phyloP scores from a whole-genome alignment of 1,140 invertebrate genomes.

The Leptinotarsa undecemlineata region DNA sequence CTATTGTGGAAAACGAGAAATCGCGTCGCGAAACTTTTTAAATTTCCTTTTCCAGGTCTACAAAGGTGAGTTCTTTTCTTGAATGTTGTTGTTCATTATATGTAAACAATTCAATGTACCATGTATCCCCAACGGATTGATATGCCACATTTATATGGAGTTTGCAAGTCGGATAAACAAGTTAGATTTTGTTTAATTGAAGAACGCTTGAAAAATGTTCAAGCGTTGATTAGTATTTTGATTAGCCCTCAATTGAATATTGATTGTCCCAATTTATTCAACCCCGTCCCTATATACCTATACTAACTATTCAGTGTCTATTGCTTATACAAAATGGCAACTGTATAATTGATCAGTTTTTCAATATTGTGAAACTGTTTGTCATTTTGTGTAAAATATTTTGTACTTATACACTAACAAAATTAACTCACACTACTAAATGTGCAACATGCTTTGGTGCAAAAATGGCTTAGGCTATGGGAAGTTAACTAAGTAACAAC shows the following conservation, averaged over 20 bases:
- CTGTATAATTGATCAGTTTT: conserved; percentile 1
- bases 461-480: conserved; percentile 35
- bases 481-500: conserved; percentile 11
- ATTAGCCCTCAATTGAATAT: conserved; percentile 5
- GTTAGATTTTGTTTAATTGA: conserved; percentile 34
- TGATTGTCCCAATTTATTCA: neutral
- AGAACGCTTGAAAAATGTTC: conserved; percentile 10
- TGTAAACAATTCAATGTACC: conserved; percentile 8
- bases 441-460: conserved; percentile 43
- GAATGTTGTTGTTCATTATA: neutral
- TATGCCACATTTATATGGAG: conserved; percentile 45
- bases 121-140: conserved; percentile 37
- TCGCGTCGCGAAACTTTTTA: neutral
- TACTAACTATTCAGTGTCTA: neutral
- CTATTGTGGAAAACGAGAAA: neutral
- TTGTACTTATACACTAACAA: conserved; percentile 23
- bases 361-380: conserved; percentile 16
- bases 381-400: conserved; percentile 29
- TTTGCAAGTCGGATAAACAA: conserved; percentile 43
- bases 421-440: conserved; percentile 30
- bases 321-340: conserved; percentile 28
- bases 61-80: conserved; percentile 5
- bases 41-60: neutral
- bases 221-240: conserved; percentile 7
- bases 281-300: neutral